Conservation (phyloP, 2,888 invertebrate species). For the Aplocera efformata region DNA sequence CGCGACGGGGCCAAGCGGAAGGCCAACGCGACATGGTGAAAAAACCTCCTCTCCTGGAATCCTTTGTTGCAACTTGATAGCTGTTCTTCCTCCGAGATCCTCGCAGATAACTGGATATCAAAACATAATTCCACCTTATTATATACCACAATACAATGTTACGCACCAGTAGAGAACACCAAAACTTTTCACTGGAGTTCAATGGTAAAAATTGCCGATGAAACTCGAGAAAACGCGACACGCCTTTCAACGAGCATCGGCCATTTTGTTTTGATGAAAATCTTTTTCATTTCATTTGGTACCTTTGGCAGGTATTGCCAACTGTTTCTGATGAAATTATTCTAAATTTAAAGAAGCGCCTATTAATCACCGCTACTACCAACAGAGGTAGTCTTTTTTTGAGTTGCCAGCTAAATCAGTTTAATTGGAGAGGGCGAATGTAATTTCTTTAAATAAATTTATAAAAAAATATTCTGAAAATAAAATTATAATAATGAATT, state of each 20-base stretch:
- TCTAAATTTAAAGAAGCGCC: too few relatives aligned
- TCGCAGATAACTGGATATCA: constrained; percentile 55
- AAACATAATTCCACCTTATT: constrained; percentile 74
- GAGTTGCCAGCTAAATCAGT: too few relatives aligned
- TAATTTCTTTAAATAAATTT: too few relatives aligned
- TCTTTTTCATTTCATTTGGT: background rate
- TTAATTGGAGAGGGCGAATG: too few relatives aligned
- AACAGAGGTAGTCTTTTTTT: too few relatives aligned
- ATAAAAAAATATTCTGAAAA: too few relatives aligned
- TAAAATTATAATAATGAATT: too few relatives aligned
- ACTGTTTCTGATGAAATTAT: constrained; percentile 2
- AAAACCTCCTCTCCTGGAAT: constrained; percentile 22
- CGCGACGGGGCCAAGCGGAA: constrained; percentile 69
- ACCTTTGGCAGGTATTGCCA: constrained; percentile 4
- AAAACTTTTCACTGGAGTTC: constrained; percentile 75
- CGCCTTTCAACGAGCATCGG: constrained; percentile 70
- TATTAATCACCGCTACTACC: too few relatives aligned
- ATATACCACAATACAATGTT: constrained; percentile 76
- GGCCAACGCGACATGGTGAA: constrained; percentile 56
- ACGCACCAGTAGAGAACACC: constrained; percentile 77
- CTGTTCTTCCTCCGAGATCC: constrained; percentile 31
- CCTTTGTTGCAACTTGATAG: constrained; percentile 30
- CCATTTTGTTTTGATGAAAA: constrained; percentile 64
- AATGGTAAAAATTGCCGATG: constrained; percentile 56
- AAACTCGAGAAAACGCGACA: constrained; percentile 65